phyloP scores from a whole-genome alignment of 2,888 invertebrate species.

The Melangyna quadrimaculata region DNA sequence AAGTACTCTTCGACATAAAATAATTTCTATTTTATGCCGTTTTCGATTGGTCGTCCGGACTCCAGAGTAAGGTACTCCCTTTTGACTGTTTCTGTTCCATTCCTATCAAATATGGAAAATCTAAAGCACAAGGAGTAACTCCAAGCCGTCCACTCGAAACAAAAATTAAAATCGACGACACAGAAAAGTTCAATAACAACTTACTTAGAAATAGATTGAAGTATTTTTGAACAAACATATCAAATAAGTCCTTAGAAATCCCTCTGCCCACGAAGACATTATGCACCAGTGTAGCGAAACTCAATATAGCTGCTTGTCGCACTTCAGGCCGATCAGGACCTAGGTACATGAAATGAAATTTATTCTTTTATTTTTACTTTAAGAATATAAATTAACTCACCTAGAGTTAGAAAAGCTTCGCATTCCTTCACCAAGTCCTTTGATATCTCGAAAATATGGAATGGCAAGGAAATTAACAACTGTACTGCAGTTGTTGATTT shows the following conservation, averaged over 20 bases:
- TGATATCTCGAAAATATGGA: slow-evolving; percentile 85
- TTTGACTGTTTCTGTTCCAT: too few species aligned
- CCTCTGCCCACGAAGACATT: slow-evolving; percentile 83
- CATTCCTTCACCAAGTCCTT: slow-evolving; percentile 83
- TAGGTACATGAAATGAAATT: slow-evolving; percentile 10
- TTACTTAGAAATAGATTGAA: slow-evolving; percentile 87
- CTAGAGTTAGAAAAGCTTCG: slow-evolving; percentile 82
- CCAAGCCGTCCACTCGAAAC: too few species aligned
- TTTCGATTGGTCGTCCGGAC: too few species aligned
- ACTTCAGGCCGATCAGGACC: slow-evolving; percentile 82
- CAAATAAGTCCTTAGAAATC: slow-evolving; percentile 85
- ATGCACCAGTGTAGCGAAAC: slow-evolving; percentile 86
- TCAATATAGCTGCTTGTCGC: slow-evolving; percentile 86
- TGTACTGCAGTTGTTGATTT: slow-evolving; percentile 86
- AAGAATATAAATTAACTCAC: slow-evolving; percentile 66
- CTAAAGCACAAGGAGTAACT: too few species aligned
- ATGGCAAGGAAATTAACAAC: slow-evolving; percentile 86
- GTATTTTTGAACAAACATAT: slow-evolving; percentile 87
- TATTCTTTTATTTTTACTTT: background rate
- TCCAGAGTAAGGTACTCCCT: too few species aligned
- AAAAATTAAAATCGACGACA: too few species aligned
- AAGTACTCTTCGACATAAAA: too few species aligned
- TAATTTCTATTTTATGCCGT: too few species aligned
- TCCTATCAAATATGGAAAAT: too few species aligned
- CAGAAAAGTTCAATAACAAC: slow-evolving; percentile 55